phyloP scores from a whole-genome alignment of 2,797 vertebrate species.

The Falco naumanni region DNA sequence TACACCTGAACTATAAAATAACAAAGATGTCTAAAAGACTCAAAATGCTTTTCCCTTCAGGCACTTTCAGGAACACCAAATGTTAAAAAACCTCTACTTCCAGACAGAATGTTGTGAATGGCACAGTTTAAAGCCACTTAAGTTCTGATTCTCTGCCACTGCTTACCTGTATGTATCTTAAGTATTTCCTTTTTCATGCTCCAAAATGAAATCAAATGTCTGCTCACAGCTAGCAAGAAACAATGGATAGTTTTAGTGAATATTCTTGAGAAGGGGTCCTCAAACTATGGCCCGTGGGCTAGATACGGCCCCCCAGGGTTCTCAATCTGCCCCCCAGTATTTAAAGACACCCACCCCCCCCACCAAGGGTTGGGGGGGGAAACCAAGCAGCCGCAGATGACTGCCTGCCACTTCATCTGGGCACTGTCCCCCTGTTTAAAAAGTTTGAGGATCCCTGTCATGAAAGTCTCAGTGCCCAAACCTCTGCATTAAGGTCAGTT shows the following conservation, averaged over 20 bases:
- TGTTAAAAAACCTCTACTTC: background rate
- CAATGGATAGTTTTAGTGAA: background rate
- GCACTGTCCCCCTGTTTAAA: too few relatives aligned
- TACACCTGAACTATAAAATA: background rate
- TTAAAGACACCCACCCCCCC: too few relatives aligned
- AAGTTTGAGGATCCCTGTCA: too few relatives aligned
- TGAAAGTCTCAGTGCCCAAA: background rate
- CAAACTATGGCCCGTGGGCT: too few relatives aligned
- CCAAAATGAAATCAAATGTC: background rate
- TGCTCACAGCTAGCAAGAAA: background rate
- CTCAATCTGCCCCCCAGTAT: too few relatives aligned
- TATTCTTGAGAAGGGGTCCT: background rate
- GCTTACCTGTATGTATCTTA: background rate
- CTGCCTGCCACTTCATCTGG: too few relatives aligned
- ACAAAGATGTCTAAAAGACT: background rate
- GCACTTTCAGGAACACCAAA: background rate
- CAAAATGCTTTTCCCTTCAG: background rate
- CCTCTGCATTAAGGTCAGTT: background rate
- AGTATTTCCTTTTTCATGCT: background rate
- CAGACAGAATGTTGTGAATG: background rate
- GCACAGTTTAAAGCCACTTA: background rate
- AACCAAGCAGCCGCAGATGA: too few relatives aligned
- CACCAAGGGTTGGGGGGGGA: too few relatives aligned
- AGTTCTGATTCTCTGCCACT: background rate
- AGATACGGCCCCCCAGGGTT: too few relatives aligned